Percentiles rank a stretch among this genome's conserved stretches.
phyloP scores from a whole-genome alignment of 2,888 invertebrate genomes.

The Scaeva pyrastri region DNA sequence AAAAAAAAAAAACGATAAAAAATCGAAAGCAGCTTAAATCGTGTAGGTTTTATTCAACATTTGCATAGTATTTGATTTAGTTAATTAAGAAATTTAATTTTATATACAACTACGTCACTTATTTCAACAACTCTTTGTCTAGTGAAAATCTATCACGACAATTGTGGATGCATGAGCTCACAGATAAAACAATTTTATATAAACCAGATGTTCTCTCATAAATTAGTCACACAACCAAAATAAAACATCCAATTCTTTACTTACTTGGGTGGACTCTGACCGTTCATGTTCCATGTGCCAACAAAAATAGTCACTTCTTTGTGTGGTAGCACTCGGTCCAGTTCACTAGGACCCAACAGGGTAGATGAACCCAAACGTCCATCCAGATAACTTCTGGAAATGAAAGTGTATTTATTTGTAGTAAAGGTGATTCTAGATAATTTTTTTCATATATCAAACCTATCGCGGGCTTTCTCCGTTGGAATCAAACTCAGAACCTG shows the following conservation, averaged over 20 bases:
- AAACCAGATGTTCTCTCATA: not conserved
- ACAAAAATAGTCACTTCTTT: slow-evolving; percentile 94
- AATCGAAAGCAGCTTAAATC: not conserved
- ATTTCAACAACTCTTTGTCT: slow-evolving; percentile 25
- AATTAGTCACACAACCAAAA: slow-evolving; percentile 6
- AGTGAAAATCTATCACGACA: slow-evolving; percentile 8
- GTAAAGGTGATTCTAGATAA: not conserved
- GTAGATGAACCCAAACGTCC: slow-evolving; percentile 92
- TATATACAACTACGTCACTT: slow-evolving; percentile 29
- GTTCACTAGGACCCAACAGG: slow-evolving; percentile 92
- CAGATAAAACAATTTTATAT: slow-evolving; percentile 7
- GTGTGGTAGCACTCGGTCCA: slow-evolving; percentile 93
- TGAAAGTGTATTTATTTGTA: not conserved
- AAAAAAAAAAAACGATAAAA: not conserved
- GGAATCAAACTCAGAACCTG: slow-evolving; percentile 93
- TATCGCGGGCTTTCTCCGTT: slow-evolving; percentile 91
- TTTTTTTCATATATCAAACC: slow-evolving; percentile 83
- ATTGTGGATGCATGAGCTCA: slow-evolving; percentile 20
- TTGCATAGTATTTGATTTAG: slow-evolving; percentile 9
- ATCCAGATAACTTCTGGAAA: slow-evolving; percentile 89
- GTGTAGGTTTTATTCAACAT: not conserved
- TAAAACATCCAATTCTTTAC: slow-evolving; percentile 42
- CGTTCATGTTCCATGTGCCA: slow-evolving; percentile 99
- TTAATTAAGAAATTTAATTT: slow-evolving; percentile 2
- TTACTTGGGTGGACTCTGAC: slow-evolving; percentile 93